Conservation (phyloP, 2,888 invertebrate species). For the Anoplius nigerrimus region DNA sequence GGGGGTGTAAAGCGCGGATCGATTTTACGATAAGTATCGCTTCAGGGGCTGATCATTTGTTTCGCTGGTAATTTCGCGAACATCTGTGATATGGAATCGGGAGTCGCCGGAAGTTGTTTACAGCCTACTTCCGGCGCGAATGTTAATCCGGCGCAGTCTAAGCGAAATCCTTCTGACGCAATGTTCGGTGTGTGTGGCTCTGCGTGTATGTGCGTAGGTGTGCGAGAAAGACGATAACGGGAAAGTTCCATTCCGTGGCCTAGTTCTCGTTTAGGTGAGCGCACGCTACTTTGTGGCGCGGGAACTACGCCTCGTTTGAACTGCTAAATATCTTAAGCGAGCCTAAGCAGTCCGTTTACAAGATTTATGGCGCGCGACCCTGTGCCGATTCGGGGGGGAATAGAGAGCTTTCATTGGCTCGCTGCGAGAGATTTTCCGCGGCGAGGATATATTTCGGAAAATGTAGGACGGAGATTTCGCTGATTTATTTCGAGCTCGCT, state of each 20-base stretch:
- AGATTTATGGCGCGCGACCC: conserved; percentile 25
- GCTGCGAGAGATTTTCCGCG: too few species aligned
- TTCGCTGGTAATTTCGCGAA: conserved; percentile 4
- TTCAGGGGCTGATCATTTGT: conserved; percentile 11
- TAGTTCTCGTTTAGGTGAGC: conserved; percentile 11
- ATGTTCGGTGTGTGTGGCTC: too few species aligned
- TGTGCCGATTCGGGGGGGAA: conserved; percentile 18
- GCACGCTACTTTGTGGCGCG: conserved; percentile 16
- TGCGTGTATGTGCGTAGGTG: conserved; percentile 3
- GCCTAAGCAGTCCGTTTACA: conserved; percentile 25
- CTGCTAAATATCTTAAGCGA: conserved; percentile 26
- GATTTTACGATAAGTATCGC: conserved; percentile 8
- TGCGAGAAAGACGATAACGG: neutral
- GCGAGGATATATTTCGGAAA: too few species aligned
- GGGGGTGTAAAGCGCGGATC: neutral
- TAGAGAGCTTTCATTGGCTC: conserved; percentile 28
- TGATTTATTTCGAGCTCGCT: too few species aligned
- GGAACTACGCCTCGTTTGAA: conserved; percentile 18
- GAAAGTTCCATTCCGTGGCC: conserved; percentile 15
- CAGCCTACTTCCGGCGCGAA: conserved; percentile 1
- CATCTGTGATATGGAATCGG: too few species aligned
- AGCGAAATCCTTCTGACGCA: neutral
- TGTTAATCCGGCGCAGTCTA: neutral
- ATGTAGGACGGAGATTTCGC: too few species aligned
- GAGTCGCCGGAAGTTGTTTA: too few species aligned